Percentiles rank a stretch among this genome's conserved stretches.
Evolutionary conservation across 2,113 vertebrate genomes (phyloP).

Genomic region (Taxidea taxus): DNA sequence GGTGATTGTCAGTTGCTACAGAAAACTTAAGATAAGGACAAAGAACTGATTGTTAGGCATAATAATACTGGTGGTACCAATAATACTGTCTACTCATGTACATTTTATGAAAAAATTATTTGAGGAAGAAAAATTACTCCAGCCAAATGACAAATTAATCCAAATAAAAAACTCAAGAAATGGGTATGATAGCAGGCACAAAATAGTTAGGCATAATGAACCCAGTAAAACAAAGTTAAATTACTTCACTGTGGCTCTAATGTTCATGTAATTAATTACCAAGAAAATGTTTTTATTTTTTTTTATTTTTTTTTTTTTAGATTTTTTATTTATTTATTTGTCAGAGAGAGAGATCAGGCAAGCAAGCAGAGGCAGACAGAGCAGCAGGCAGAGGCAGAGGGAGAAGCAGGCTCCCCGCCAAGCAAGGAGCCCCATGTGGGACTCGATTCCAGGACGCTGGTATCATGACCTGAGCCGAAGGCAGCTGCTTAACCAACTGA

Average conservation of each 20-base stretch:
- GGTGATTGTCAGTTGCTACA: not conserved
- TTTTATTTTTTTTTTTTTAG: too few species aligned
- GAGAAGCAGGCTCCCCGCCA: too few species aligned
- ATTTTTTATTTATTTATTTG: too few species aligned
- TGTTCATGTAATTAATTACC: not conserved
- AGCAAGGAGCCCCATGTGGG: too few species aligned
- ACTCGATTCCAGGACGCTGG: too few species aligned
- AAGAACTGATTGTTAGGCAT: not conserved
- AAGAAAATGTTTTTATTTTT: not conserved
- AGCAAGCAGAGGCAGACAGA: too few species aligned
- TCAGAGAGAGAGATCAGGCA: too few species aligned
- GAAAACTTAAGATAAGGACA: not conserved
- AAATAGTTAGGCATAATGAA: not conserved
- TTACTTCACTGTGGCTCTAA: not conserved
- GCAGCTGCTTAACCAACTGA: too few species aligned
- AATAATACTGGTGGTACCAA: not conserved
- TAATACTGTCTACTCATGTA: not conserved
- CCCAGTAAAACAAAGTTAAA: constrained; percentile 1
- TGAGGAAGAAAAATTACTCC: not conserved
- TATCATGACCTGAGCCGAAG: too few species aligned
- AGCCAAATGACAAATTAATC: not conserved
- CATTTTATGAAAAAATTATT: not conserved
- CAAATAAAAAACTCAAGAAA: not conserved
- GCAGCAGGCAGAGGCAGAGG: too few species aligned
- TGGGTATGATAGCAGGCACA: not conserved